Conservation (phyloP, 1,140 invertebrate species). For the Drosophila malerkotliana region DNA sequence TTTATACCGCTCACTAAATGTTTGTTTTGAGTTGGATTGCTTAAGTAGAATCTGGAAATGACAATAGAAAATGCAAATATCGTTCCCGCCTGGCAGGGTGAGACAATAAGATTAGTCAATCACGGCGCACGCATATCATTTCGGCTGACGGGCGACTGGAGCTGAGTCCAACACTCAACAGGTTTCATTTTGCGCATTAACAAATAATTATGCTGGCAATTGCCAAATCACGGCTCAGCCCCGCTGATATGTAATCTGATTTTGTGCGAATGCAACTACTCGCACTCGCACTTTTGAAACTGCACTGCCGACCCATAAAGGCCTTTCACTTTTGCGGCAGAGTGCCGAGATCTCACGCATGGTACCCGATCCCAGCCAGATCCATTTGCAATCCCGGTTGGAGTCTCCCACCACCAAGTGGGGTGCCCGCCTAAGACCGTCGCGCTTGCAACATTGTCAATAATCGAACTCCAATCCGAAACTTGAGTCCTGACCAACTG, state of each 20-base stretch:
- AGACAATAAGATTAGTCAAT: conserved; percentile 60
- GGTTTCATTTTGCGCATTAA: conserved; percentile 62
- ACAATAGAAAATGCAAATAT: conserved; percentile 74
- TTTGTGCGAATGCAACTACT: conserved; percentile 45
- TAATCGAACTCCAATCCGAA: conserved; percentile 35
- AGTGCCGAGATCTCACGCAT: conserved; percentile 63
- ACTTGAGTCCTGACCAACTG: conserved; percentile 12
- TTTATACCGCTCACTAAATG: conserved; percentile 14
- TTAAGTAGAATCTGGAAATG: conserved; percentile 47
- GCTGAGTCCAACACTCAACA: conserved; percentile 51
- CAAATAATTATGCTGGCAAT: conserved; percentile 67
- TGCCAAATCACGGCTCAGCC: conserved; percentile 60
- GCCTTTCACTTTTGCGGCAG: conserved; percentile 76
- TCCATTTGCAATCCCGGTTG: conserved; percentile 16
- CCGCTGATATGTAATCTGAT: conserved; percentile 73
- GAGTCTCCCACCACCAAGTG: conserved; percentile 1
- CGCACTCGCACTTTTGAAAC: not conserved
- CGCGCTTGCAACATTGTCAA: conserved; percentile 18
- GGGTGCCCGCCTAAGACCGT: not conserved
- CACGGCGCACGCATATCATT: conserved; percentile 51
- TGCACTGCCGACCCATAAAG: conserved; percentile 66
- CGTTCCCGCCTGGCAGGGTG: conserved; percentile 10
- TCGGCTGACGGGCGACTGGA: conserved; percentile 18
- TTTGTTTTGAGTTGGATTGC: conserved; percentile 45
- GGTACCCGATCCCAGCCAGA: conserved; percentile 25